Evolutionary conservation across 2,113 vertebrate species (phyloP).

Genomic region (Climacteris rufus): DNA sequence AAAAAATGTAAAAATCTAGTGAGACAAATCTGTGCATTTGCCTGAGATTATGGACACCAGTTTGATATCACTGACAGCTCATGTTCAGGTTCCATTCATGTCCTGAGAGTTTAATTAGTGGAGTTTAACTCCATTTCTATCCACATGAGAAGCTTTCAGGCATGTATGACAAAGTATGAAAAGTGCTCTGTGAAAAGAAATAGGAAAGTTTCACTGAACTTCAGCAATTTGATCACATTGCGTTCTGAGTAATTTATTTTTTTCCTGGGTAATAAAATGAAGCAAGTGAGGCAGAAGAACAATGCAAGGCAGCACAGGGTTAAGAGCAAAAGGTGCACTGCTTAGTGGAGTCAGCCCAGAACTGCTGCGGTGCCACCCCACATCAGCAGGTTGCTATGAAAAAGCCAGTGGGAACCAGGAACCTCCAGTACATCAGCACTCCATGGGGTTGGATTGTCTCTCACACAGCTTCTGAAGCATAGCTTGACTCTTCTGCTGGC

Average conservation of each 20-base stretch:
- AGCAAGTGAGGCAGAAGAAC: not conserved
- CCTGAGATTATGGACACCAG: not conserved
- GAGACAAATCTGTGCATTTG: not conserved
- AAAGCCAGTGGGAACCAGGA: not conserved
- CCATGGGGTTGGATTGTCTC: not conserved
- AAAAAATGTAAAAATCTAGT: not conserved
- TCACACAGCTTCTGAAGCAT: not conserved
- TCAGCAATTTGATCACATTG: not conserved
- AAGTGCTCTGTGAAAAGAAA: not conserved
- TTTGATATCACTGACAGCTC: not conserved
- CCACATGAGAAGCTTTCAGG: not conserved
- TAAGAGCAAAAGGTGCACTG: not conserved
- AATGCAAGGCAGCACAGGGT: not conserved
- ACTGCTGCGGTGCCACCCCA: not conserved
- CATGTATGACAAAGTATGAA: not conserved
- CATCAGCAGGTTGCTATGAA: not conserved
- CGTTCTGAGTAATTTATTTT: not conserved
- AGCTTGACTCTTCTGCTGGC: not conserved
- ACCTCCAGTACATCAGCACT: not conserved
- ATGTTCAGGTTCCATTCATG: not conserved
- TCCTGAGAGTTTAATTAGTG: conserved; percentile 13
- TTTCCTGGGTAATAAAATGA: not conserved
- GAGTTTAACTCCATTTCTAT: not conserved
- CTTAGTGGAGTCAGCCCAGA: not conserved
- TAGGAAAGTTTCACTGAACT: not conserved